Base-by-base conservation (phyloP, 2,888 invertebrate species). In the Coenonympha arcania region DNA sequence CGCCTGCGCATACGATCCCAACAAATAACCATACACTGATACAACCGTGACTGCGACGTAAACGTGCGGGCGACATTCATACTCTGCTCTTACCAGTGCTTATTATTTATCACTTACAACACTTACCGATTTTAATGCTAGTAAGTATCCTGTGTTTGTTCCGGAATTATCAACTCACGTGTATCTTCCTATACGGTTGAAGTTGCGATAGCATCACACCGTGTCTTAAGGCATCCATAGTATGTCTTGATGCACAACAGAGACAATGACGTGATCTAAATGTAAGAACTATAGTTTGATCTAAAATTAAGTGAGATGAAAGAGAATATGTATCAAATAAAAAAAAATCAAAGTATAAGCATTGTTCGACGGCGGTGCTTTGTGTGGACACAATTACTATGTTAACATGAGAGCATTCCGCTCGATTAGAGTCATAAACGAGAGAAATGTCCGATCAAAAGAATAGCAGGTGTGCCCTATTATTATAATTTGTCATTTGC, bases 371-470 rank as follows among this genome's bases (percentile, higher is more conserved):
- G 60, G 71, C 69, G 66, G 61, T 65, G 76, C 82, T 80, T 86
- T 86, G 83, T 83, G 71, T 68, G 65, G 68, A 73, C 73, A 76
- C 70, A 74, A 80, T 73, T 77, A 73, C 55, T 39, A 48, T 76
- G 79, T 80, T 78, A 80, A 76, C 78, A 77, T 69, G 72, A 68
- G 69, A 75, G 73, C 73, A 82, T 79, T 79, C 76, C 82, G 82
- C 77, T 81, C 85, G 76, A 84, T 86, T 85, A 80, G 74, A 72
- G 68, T 83, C 84, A 86, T 85, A 86, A 85, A 85, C 84, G 84
- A 85, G 85, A 82, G 83, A 83, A 83, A 81, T 84, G 81, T 78
- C 70, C 69, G 84, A 85, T 86, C 86, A 83, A 84, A 84, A 84
- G 85, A 79, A 85, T 82, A 82, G 77, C 86, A 86, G 86, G 86